Conservation (phyloP, 1,140 invertebrate genomes). For the Danaus plexippus region DNA sequence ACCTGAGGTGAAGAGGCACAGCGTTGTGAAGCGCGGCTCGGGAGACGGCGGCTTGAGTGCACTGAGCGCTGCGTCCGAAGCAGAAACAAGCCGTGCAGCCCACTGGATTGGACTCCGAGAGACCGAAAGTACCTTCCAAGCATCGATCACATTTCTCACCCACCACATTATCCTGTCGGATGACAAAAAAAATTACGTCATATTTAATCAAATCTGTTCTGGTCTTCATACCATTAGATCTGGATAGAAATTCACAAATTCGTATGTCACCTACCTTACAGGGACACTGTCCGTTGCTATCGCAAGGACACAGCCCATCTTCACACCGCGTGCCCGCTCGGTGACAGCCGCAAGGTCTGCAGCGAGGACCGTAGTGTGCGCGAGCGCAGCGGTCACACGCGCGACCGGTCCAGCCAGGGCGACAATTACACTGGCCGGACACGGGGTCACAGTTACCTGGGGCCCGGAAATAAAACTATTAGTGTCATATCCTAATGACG, state of each 20-base stretch:
- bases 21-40: conserved; percentile 81
- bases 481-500: too few species aligned
- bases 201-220: background rate
- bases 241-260: background rate
- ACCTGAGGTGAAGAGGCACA: conserved; percentile 55
- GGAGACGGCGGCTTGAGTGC: conserved; percentile 82
- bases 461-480: background rate
- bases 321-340: conserved; percentile 76
- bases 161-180: conserved; percentile 78
- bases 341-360: conserved; percentile 86
- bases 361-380: conserved; percentile 91
- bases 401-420: conserved; percentile 83
- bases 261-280: conserved; percentile 79
- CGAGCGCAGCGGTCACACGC: conserved; percentile 86
- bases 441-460: conserved; percentile 77
- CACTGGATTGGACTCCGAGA: conserved; percentile 78
- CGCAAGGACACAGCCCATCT: conserved; percentile 80
- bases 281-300: conserved; percentile 85
- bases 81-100: conserved; percentile 94
- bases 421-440: conserved; percentile 87
- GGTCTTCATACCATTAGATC: background rate
- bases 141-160: conserved; percentile 90
- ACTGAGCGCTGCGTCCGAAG: conserved; percentile 84
- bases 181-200: conserved; percentile 17
- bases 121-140: conserved; percentile 86